phyloP scores from a whole-genome alignment of 2,888 invertebrate species.

The Netelia fuscicornis region DNA sequence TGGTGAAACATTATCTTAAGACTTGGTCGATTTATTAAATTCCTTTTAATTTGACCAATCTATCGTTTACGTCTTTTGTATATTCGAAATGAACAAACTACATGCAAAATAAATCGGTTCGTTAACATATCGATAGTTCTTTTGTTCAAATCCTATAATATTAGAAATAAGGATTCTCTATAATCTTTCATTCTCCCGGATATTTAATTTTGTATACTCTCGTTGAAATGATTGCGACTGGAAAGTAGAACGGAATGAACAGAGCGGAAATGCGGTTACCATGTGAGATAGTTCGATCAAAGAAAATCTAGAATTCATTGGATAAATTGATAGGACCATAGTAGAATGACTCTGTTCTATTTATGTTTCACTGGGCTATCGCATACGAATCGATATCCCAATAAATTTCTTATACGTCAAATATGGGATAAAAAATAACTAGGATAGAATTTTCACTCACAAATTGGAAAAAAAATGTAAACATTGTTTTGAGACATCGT shows the following conservation, averaged over 20 bases:
- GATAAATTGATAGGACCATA: neutral
- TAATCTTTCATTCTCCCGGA: neutral
- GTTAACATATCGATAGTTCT: slow-evolving; percentile 9
- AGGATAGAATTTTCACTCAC: too few relatives aligned
- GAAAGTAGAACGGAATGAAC: neutral
- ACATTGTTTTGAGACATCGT: too few relatives aligned
- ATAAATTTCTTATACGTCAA: neutral
- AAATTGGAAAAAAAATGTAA: too few relatives aligned
- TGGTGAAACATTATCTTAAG: slow-evolving; percentile 5
- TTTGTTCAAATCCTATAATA: neutral
- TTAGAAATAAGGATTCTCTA: neutral
- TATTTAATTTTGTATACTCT: neutral
- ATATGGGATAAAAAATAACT: neutral
- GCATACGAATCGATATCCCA: slow-evolving; percentile 20
- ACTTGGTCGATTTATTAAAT: slow-evolving; percentile 50
- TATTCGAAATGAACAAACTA: slow-evolving; percentile 42
- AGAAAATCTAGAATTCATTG: slow-evolving; percentile 25
- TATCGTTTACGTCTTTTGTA: slow-evolving; percentile 55
- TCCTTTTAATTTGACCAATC: slow-evolving; percentile 34
- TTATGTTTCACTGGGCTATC: slow-evolving; percentile 14
- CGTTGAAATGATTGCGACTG: neutral
- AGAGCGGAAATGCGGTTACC: neutral
- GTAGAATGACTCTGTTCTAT: slow-evolving; percentile 20
- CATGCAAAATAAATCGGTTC: slow-evolving; percentile 52
- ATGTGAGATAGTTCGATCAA: slow-evolving; percentile 1